Evolutionary conservation across 2,888 invertebrate species (phyloP).

Genomic region (Chaetogeoica ovagalla): DNA sequence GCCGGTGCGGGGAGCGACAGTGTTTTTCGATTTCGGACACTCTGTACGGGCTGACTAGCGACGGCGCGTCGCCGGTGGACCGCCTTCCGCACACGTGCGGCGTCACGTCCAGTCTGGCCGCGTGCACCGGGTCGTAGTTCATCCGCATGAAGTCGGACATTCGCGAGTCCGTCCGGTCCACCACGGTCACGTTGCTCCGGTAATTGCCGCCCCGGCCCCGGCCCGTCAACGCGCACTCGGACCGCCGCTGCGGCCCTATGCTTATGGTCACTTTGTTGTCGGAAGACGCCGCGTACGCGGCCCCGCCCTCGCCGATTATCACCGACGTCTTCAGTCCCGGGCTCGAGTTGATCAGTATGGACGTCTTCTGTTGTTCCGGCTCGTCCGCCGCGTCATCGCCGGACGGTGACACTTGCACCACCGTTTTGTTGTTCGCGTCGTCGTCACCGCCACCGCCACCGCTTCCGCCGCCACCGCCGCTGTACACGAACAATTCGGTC

Average conservation of each 20-base stretch:
- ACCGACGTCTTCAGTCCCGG: constrained; percentile 54
- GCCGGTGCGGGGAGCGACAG: background rate
- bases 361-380: constrained; percentile 49
- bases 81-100: constrained; percentile 75
- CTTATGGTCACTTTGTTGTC: constrained; percentile 62
- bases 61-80: constrained; percentile 54
- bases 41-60: constrained; percentile 56
- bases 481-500: constrained; percentile 46
- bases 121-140: constrained; percentile 71
- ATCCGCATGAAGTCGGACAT: constrained; percentile 54
- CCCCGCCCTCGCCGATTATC: constrained; percentile 55
- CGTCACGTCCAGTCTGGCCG: constrained; percentile 73
- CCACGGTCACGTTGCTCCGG: constrained; percentile 27
- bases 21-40: constrained; percentile 53
- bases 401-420: constrained; percentile 70
- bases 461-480: constrained; percentile 38
- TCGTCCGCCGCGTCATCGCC: background rate
- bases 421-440: constrained; percentile 60
- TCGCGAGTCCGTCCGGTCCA: constrained; percentile 56
- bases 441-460: constrained; percentile 22
- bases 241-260: constrained; percentile 60
- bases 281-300: constrained; percentile 53
- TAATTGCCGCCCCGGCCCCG: constrained; percentile 55
- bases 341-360: constrained; percentile 43
- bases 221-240: constrained; percentile 54